Percentiles rank a stretch among this genome's conserved stretches.
These are phyloP conservation scores for Bolborhynchus lineola DNA, from an alignment of 2,113 vertebrate genomes.

Conservation along the genomic window DNA sequence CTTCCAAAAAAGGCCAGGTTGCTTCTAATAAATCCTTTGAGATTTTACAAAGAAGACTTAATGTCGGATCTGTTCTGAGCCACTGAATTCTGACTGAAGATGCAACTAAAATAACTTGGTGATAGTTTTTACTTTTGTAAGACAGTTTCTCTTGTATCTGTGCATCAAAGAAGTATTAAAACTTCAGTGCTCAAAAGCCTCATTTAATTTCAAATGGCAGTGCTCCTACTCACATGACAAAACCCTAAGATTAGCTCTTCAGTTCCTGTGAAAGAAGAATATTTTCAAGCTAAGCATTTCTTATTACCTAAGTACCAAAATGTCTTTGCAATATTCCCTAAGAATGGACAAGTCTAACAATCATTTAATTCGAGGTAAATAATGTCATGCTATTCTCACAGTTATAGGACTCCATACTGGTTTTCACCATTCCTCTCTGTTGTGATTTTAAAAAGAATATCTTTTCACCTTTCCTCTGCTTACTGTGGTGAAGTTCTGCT, in stretches of 20 bases:
- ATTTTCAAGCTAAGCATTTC: slow-evolving; percentile 31
- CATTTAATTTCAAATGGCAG: slow-evolving; percentile 43
- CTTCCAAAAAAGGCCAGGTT: slow-evolving; percentile 46
- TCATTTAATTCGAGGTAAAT: slow-evolving; percentile 6
- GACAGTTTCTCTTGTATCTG: background rate
- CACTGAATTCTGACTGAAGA: background rate
- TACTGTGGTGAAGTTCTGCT: background rate
- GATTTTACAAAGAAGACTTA: background rate
- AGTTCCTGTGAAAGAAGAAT: background rate
- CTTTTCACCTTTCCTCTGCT: background rate
- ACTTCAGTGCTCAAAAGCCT: slow-evolving; percentile 16
- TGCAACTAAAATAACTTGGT: slow-evolving; percentile 24
- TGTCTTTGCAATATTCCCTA: background rate
- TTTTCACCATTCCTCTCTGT: background rate
- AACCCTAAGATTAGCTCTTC: slow-evolving; percentile 8
- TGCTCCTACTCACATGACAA: slow-evolving; percentile 42
- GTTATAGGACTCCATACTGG: background rate
- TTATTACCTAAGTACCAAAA: background rate
- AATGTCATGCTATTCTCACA: background rate
- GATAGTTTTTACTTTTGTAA: background rate
- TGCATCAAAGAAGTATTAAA: slow-evolving; percentile 24
- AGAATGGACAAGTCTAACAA: background rate
- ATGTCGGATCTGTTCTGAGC: background rate
- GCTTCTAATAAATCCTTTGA: slow-evolving; percentile 8
- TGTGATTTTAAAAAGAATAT: background rate